Base-by-base conservation (phyloP, 1,140 invertebrate species). In the Phenacoccus solenopsis region DNA sequence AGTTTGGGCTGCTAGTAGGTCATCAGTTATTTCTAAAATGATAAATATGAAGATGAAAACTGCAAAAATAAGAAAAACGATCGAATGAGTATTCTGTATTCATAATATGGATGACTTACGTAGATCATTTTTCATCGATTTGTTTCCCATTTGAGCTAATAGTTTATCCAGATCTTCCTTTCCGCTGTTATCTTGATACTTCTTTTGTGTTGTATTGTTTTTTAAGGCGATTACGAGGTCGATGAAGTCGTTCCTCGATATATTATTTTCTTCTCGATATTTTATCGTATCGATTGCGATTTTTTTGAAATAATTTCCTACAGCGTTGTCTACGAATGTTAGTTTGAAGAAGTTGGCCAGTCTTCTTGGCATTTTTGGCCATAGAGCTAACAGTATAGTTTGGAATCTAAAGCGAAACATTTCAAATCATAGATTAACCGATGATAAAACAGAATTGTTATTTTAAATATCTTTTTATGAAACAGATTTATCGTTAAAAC, bases 211-310 rank as follows among this genome's bases (percentile, higher is more conserved):
- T 4, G 38, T 49, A 16, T 49, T 10, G 16, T 49, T 57, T 71
- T 72, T 70, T 22, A 74, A 56, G 24, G 72, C 69, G 22, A 74
- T 64, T n/a, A 74, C 27, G n/a, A 73, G 30, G n/a, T 74, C 71
- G 35, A 79, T 72, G 67, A 80, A 80, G 70, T 80, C 79, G 32
- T 78, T 75, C 5, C 76, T 74, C 13, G 76, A 74, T 57, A 73
- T 73, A 9, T 72, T 72, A 24, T 73, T 70, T 1, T 69, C 28
- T 12, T 75, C 73, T 0, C 78, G 49, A 28, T 80, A 72, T 0
- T 68, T 70, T 7, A 80, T 73, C 0, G 78, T 76, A 7, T 77
- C 68, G 0, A 69, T 69, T 0, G 74, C 70, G 4, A 74, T 38
- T 16, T 56, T 71, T 12, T 59, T 49, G 67, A 80, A 77, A 70